A percentile compares a stretch with the other conserved stretches of the same genome.
Evolutionary conservation across 2,797 vertebrate genomes (phyloP).

Genomic region (Pachyuromys duprasi): DNA sequence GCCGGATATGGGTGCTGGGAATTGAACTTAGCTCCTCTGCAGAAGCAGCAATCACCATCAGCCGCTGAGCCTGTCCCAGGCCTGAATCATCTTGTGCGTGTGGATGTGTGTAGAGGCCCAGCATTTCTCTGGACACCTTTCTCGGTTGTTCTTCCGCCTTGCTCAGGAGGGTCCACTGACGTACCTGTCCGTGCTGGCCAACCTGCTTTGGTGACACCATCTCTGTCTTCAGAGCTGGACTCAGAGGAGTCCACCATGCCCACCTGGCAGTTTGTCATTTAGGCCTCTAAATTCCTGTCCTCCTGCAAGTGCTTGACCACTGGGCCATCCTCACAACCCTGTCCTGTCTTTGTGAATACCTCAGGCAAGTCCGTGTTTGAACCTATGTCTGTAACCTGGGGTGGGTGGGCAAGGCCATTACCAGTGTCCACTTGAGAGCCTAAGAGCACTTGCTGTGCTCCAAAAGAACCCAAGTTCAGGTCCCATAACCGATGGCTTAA

Average conservation of each 20-base stretch:
- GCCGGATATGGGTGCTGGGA: background rate
- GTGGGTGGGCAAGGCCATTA: background rate
- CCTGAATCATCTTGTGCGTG: background rate
- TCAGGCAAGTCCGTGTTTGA: background rate
- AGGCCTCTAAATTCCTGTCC: background rate
- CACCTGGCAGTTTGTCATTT: background rate
- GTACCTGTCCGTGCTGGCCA: no score
- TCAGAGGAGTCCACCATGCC: background rate
- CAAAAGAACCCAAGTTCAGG: background rate
- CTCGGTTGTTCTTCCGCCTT: no score
- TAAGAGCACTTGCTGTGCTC: background rate
- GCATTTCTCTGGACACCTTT: background rate
- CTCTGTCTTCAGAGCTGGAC: background rate
- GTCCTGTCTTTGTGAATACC: background rate
- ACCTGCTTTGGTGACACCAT: background rate
- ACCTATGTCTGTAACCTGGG: background rate
- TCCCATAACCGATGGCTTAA: background rate
- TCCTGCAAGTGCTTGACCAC: no score
- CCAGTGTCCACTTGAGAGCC: background rate
- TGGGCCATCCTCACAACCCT: background rate
- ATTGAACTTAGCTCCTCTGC: background rate
- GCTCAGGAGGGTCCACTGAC: background rate
- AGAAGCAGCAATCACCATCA: background rate
- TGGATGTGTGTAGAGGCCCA: background rate
- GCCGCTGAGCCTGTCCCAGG: background rate